These are phyloP conservation scores for Mionectes macconnelli DNA, from an alignment of 2,113 vertebrate genomes.

Conservation along the genomic window DNA sequence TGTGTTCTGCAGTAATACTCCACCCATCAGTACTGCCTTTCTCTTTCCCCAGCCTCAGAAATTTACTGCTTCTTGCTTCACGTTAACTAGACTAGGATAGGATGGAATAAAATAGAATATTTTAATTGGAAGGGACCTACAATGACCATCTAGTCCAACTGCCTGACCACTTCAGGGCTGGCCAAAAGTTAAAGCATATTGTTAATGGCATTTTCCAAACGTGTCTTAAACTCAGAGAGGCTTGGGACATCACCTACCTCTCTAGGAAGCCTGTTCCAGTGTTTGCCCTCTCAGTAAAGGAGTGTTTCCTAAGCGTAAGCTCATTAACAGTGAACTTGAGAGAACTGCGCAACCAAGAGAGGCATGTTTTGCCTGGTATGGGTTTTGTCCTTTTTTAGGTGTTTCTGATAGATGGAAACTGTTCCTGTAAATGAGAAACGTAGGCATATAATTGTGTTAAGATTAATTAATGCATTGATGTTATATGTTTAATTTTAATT, in stretches of 20 bases:
- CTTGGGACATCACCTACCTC: background rate
- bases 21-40: background rate
- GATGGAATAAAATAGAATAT: background rate
- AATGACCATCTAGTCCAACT: background rate
- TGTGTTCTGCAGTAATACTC: background rate
- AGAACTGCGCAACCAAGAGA: background rate
- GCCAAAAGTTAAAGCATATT: background rate
- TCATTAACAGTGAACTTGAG: background rate
- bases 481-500: background rate
- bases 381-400: background rate
- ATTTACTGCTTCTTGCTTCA: background rate
- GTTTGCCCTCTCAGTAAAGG: background rate
- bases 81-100: background rate
- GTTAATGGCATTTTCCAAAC: background rate
- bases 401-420: background rate
- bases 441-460: background rate
- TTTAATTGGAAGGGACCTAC: background rate
- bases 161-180: background rate
- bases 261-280: background rate
- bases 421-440: background rate
- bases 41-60: background rate
- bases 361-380: background rate
- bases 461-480: background rate
- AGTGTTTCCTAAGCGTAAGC: background rate
- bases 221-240: background rate